These are phyloP conservation scores for Mayetiola destructor DNA, from an alignment of 2,888 invertebrate species.

Conservation along the genomic window DNA sequence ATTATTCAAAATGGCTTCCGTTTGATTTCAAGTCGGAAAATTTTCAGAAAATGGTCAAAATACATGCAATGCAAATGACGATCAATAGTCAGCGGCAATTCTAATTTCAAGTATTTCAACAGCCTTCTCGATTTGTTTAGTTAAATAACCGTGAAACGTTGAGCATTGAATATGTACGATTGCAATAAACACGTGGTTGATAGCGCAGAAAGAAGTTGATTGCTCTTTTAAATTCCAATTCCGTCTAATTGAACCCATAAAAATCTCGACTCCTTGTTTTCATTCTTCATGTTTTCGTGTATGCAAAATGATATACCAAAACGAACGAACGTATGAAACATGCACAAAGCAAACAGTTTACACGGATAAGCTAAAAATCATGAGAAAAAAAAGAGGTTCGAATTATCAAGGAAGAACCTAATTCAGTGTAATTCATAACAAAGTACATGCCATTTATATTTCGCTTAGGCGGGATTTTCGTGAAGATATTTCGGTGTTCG, in stretches of 20 bases:
- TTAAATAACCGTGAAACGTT: no score
- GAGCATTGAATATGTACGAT: no score
- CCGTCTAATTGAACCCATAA: conserved; percentile 12
- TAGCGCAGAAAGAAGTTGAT: conserved; percentile 11
- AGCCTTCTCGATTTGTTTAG: no score
- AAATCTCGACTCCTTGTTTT: conserved; percentile 2
- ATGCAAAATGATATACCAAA: background rate
- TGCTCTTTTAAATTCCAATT: conserved; percentile 11
- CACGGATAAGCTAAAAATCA: no score
- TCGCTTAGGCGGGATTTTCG: background rate
- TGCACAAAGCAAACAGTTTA: no score
- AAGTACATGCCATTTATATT: conserved; percentile 2
- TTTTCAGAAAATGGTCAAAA: no score
- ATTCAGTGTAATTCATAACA: conserved; percentile 10
- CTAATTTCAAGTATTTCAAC: no score
- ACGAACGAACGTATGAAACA: background rate
- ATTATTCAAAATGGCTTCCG: no score
- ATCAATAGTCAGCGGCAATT: no score
- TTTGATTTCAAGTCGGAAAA: no score
- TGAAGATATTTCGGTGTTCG: background rate
- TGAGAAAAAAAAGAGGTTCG: background rate
- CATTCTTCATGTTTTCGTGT: conserved; percentile 6
- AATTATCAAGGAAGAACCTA: conserved; percentile 8
- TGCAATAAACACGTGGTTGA: conserved; percentile 6
- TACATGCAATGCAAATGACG: no score